Conservation (phyloP, 2,797 vertebrate species). For the Psittacula derbiana region DNA sequence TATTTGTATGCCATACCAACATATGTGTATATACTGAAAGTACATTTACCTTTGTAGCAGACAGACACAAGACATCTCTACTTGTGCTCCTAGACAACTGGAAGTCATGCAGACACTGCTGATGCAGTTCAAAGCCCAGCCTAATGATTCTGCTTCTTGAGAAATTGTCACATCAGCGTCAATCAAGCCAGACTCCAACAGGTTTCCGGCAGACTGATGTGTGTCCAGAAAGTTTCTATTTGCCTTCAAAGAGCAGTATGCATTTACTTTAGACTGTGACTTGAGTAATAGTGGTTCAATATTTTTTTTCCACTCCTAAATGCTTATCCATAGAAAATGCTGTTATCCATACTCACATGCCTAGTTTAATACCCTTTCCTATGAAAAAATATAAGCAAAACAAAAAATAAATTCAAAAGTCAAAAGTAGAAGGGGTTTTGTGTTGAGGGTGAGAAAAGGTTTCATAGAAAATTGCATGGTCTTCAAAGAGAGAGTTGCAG, state of each 20-base stretch:
- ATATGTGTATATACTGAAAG: background rate
- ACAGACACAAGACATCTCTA: background rate
- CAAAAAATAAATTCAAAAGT: background rate
- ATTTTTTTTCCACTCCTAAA: background rate
- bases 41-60: background rate
- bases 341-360: background rate
- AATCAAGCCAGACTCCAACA: background rate
- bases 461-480: background rate
- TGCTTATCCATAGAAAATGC: background rate
- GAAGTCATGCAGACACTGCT: background rate
- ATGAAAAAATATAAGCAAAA: background rate
- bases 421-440: background rate
- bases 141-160: background rate
- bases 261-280: background rate
- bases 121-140: background rate
- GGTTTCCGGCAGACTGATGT: background rate
- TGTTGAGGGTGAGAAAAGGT: background rate
- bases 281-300: background rate
- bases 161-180: background rate
- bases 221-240: background rate
- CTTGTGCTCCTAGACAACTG: background rate
- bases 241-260: background rate
- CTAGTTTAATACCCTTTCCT: background rate
- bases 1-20: rapidly evolving
- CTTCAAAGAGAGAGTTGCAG: background rate